Conservation (phyloP, 2,797 vertebrate species). For the Alouatta caraya region DNA sequence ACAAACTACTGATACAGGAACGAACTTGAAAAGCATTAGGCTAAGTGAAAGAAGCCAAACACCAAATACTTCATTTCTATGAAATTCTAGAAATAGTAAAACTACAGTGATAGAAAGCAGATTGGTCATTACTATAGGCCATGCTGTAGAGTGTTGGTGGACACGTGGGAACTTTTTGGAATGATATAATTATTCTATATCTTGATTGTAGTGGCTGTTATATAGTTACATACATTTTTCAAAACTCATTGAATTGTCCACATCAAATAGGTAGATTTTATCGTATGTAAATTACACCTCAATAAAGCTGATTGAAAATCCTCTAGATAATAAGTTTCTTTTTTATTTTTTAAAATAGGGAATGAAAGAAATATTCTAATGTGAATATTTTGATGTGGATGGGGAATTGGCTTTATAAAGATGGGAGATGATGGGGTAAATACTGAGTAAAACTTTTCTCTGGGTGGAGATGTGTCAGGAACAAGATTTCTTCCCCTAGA, state of each 20-base stretch:
- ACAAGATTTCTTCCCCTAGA: not conserved
- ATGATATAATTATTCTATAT: not conserved
- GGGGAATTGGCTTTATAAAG: slow-evolving; percentile 1
- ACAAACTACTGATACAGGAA: not conserved
- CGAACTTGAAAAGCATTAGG: not conserved
- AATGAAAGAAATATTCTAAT: not conserved
- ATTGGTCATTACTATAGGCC: not conserved
- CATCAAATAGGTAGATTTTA: slow-evolving; percentile 23
- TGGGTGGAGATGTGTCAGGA: not conserved
- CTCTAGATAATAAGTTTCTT: not conserved
- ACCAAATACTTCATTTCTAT: not conserved
- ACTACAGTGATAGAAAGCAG: not conserved
- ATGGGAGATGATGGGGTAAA: not conserved
- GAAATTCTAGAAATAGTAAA: not conserved
- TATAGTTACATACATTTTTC: not conserved
- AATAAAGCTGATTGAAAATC: not conserved
- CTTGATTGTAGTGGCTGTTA: not conserved
- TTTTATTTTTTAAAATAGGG: not conserved
- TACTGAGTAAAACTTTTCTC: not conserved
- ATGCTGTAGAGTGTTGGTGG: not conserved
- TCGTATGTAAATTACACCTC: not conserved
- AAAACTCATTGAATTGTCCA: not conserved
- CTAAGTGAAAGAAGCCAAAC: not conserved
- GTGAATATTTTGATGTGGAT: not conserved
- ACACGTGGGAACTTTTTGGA: not conserved